Evolutionary conservation across 2,797 vertebrate species (phyloP).

Genomic region (Rhinoraja longicauda): DNA sequence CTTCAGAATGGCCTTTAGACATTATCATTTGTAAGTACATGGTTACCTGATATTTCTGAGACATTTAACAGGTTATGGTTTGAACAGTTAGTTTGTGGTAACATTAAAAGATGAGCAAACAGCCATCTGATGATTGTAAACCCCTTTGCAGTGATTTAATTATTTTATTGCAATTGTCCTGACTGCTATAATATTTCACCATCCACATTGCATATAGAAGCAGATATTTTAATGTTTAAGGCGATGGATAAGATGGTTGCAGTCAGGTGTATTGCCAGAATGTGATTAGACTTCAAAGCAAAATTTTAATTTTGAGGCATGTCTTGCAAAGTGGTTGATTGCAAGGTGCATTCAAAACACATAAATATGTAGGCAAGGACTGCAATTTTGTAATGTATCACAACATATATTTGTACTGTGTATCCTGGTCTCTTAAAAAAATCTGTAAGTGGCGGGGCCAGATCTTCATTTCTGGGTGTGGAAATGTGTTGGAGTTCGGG

Average conservation of each 20-base stretch:
- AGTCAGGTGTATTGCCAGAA: background rate
- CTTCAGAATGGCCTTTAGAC: constrained; percentile 73
- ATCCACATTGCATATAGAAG: background rate
- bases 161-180: constrained; percentile 46
- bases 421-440: constrained; percentile 42
- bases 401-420: constrained; percentile 58
- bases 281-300: constrained; percentile 6
- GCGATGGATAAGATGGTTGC: background rate
- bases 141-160: constrained; percentile 50
- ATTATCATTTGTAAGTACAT: constrained; percentile 82
- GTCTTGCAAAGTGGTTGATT: background rate
- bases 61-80: constrained; percentile 51
- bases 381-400: constrained; percentile 46
- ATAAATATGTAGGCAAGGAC: constrained; percentile 45
- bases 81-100: constrained; percentile 47
- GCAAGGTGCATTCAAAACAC: background rate
- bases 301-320: background rate
- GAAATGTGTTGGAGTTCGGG: background rate
- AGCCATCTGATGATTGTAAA: constrained; percentile 52
- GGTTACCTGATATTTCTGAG: constrained; percentile 41
- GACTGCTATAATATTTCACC: background rate
- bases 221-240: background rate
- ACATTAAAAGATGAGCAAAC: constrained; percentile 47
- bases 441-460: constrained; percentile 38
- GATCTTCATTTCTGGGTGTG: constrained; percentile 26